Evolutionary conservation across 2,797 vertebrate species (phyloP).

Genomic region (Poecile montanus): DNA sequence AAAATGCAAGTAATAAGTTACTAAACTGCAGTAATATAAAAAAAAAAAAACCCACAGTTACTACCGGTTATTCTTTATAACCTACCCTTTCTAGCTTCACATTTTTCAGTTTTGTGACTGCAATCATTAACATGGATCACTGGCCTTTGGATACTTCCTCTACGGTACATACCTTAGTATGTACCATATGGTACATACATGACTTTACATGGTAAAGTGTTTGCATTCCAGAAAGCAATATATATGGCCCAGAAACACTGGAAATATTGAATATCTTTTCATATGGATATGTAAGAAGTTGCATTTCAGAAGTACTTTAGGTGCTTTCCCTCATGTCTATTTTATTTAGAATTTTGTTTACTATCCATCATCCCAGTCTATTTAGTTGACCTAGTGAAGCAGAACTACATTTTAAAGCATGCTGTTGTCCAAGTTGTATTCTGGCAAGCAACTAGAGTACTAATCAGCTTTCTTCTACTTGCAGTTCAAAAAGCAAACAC

Average conservation of each 20-base stretch:
- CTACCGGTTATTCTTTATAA: neutral
- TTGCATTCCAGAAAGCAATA: neutral
- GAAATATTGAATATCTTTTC: neutral
- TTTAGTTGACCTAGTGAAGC: neutral
- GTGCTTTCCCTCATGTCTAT: neutral
- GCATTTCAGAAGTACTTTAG: neutral
- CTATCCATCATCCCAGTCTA: neutral
- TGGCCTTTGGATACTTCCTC: neutral
- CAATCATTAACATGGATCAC: neutral
- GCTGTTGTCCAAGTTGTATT: neutral
- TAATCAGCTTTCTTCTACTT: neutral
- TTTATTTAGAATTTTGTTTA: neutral
- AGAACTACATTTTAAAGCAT: neutral
- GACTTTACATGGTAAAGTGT: neutral
- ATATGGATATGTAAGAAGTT: neutral
- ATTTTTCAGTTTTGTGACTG: neutral
- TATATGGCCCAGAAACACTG: neutral
- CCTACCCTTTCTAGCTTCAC: neutral
- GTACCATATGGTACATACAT: too few species aligned
- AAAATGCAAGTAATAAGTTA: neutral
- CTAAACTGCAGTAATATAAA: neutral
- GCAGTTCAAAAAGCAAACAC: neutral
- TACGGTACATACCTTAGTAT: neutral
- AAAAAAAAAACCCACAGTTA: neutral
- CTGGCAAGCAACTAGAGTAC: neutral